Evolutionary conservation across 2,113 vertebrate species (phyloP), one percentile per base, ranked within the genome.

Genomic region (Coturnix japonica): DNA sequence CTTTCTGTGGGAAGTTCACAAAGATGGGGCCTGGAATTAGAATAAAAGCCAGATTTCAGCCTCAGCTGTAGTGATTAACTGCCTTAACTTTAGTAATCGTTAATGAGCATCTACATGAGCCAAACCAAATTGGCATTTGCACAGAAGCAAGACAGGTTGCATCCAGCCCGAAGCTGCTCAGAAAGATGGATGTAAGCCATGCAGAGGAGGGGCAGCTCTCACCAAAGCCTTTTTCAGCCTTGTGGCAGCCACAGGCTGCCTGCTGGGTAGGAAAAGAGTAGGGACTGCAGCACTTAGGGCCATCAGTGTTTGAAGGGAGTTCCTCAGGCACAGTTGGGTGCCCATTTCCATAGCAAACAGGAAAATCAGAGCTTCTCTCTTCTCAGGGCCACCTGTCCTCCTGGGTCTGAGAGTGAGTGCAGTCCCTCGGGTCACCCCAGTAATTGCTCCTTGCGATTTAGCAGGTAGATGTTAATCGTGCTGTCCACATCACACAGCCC

Each of bases 41-140:
- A 95, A 92, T 35, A 80, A 76, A 95, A 93, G 51, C 51, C 76
- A 82, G 64, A 60, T 91, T 92, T 85, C 90, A 93, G 35, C 76
- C 26, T 60, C 43, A 83, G 51, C 33, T 31, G 4, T 81, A 90
- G 90, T 84, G 93, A 89, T 94, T 91, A 95, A 92, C 93, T 95
- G 63, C 85, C 33, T 91, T 77, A 82, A 87, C 43, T 87, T 67
- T 47, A 71, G 77, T 66, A 81, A 90, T 79, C 84, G 86, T 95
- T 93, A 89, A 87, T 89, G 33, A 81, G 70, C 18, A 0, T 72
- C 85, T 69, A 87, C 46, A 17, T 39, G 41, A 93, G 72, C 64
- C 85, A 80, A 44, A 89, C 41, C 60, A 87, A 89, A 63, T 0
- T 82, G 91, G 76, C 81, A 60, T 87, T 79, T 77, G 72, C 41